Conservation (phyloP, 2,888 invertebrate species). For the Stenolophus ochropezus region DNA sequence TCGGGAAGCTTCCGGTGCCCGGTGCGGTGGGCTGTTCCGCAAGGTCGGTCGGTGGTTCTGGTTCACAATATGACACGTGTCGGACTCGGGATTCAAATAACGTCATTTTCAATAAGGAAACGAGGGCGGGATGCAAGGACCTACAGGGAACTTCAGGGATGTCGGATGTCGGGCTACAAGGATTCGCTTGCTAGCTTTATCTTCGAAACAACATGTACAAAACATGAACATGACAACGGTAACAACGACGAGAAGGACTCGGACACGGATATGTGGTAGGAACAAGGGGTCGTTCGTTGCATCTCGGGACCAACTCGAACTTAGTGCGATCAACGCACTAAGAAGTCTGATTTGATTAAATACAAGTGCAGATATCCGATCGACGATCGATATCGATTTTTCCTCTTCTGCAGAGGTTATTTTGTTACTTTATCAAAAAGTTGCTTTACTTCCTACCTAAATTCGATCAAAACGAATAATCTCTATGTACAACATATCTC, state of each 20-base stretch:
- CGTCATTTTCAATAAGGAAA: not conserved
- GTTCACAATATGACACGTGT: constrained; percentile 41
- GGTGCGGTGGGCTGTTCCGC: constrained; percentile 37
- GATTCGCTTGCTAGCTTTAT: not conserved
- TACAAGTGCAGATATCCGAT: constrained; percentile 58
- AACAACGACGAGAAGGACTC: constrained; percentile 49
- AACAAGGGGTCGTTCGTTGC: constrained; percentile 55
- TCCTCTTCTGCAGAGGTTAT: constrained; percentile 49
- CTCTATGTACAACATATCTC: constrained; percentile 70
- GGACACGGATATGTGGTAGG: constrained; percentile 40
- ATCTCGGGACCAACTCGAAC: constrained; percentile 56
- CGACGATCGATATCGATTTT: constrained; percentile 47
- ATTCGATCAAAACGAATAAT: constrained; percentile 69
- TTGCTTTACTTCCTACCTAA: constrained; percentile 62
- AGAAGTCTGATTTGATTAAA: constrained; percentile 52
- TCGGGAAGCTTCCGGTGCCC: constrained; percentile 58
- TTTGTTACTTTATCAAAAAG: constrained; percentile 57
- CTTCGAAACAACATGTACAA: constrained; percentile 10
- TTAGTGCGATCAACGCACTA: constrained; percentile 57
- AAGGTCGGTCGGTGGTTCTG: constrained; percentile 24
- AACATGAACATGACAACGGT: constrained; percentile 17
- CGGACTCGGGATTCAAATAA: constrained; percentile 43
- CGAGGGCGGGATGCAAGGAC: not conserved
- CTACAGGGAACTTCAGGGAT: not conserved
- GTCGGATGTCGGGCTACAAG: not conserved